phyloP scores from a whole-genome alignment of 1,140 invertebrate species.

The Cyclina sinensis region DNA sequence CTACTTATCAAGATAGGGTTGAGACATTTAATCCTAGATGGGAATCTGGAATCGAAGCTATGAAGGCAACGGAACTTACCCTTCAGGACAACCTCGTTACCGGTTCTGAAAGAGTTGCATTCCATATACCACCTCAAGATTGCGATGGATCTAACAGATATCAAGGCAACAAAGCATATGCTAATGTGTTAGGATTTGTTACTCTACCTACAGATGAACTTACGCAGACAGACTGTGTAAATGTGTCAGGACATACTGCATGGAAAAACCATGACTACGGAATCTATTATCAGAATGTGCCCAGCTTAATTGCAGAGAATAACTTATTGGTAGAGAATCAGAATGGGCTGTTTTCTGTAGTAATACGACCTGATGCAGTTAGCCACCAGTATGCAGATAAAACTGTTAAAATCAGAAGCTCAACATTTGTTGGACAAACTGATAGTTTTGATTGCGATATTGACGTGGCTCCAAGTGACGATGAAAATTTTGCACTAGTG shows the following conservation, averaged over 20 bases:
- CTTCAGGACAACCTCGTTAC: constrained; percentile 79
- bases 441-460: constrained; percentile 50
- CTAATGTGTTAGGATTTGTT: constrained; percentile 66
- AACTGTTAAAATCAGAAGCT: constrained; percentile 66
- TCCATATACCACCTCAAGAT: constrained; percentile 72
- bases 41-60: constrained; percentile 77
- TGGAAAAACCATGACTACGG: constrained; percentile 80
- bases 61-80: constrained; percentile 64
- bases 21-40: constrained; percentile 74
- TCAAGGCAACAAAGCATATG: constrained; percentile 72
- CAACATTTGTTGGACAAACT: constrained; percentile 76
- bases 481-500: constrained; percentile 35
- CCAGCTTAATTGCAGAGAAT: constrained; percentile 60
- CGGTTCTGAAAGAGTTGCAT: constrained; percentile 79
- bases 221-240: constrained; percentile 51
- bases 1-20: constrained; percentile 72
- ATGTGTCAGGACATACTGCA: constrained; percentile 70
- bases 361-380: constrained; percentile 72
- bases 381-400: constrained; percentile 74
- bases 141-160: constrained; percentile 71
- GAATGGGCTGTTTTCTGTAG: constrained; percentile 74
- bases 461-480: constrained; percentile 9
- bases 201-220: constrained; percentile 70
- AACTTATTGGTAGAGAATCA: constrained; percentile 75
- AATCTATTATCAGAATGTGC: constrained; percentile 75